Base-by-base conservation (phyloP, 1,140 invertebrate species). In the Limonius californicus region DNA sequence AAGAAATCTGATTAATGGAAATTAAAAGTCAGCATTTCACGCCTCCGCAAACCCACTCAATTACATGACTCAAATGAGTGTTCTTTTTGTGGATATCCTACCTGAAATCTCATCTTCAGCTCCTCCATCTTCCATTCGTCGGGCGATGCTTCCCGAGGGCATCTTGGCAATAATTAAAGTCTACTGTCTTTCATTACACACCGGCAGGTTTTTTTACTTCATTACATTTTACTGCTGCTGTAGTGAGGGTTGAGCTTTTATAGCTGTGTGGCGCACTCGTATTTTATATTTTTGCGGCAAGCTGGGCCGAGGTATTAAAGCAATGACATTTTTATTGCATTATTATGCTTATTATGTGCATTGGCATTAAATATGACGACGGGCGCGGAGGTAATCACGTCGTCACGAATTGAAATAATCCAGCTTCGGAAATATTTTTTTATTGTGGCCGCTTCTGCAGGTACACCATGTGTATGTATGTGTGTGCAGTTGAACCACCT, bases 61-160 rank as follows among this genome's bases (percentile, higher is more conserved):
- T 9, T 27, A 3, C 9, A 27, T 27, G 3, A 4, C 9, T 4
- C 23, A 4, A 27, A 27, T 27, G 27, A 32, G 27, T 6, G 11
- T 9, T 9, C 23, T 27, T 27, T 27, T 27, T 27, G 23, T 11
- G 4, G 4, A 32, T 6, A 4, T 32, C 60, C 47, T 61, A 61
- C 60, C 60, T 61, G 60, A 53, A 61, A 61, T 55, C 53, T 61
- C 59, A 56, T 61, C 60, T 21, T 55, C 59, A 45, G 11, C n/a
- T 9, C 60, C 43, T 43, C 43, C 60, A 45, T 61, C 59, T 54
- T 54, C 32, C 23, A 20, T 15, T 30, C 32, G 54, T 15, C 19
- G 7, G 32, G 23, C 42, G 54, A 56, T 56, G 21, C 60, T 55
- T 43, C 60, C 60, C 7, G 60, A 61, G 53, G 60, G 60, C 60